A percentile compares a stretch with the other conserved stretches of the same genome.
Conservation (phyloP, 2,888 invertebrate species). For the Ichneumon xanthorius region DNA sequence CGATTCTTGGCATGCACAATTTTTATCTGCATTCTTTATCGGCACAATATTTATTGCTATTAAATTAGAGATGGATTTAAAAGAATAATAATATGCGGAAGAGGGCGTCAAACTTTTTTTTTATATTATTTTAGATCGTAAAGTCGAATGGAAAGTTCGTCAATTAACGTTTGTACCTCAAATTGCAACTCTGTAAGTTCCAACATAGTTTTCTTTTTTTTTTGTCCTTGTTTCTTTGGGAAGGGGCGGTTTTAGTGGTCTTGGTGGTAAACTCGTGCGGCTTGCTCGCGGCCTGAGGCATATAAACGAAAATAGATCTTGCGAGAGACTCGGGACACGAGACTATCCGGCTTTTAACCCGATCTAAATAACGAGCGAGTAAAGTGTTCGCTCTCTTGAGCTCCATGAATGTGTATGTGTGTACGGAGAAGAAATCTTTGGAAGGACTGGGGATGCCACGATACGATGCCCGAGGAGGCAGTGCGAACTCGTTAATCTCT, state of each 20-base stretch:
- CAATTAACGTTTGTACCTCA: constrained; percentile 57
- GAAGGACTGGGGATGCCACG: constrained; percentile 56
- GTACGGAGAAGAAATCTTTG: constrained; percentile 49
- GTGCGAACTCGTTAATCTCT: constrained; percentile 64
- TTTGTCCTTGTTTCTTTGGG: not conserved
- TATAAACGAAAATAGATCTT: constrained; percentile 69
- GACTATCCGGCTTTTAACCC: constrained; percentile 68
- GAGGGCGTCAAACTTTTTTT: constrained; percentile 11
- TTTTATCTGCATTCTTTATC: constrained; percentile 35
- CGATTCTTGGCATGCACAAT: constrained; percentile 55
- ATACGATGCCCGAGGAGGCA: constrained; percentile 53
- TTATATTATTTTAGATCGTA: not conserved
- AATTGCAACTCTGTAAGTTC: constrained; percentile 52
- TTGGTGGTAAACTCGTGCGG: constrained; percentile 56
- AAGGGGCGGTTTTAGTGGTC: constrained; percentile 57
- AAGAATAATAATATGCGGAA: not conserved
- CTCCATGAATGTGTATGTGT: not conserved
- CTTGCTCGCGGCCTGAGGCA: constrained; percentile 58
- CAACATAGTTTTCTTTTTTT: constrained; percentile 38
- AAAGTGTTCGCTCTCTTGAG: constrained; percentile 40
- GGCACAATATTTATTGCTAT: not conserved
- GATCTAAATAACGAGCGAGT: constrained; percentile 63
- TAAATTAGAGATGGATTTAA: not conserved
- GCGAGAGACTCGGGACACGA: constrained; percentile 48
- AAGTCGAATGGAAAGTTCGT: constrained; percentile 49